Evolutionary conservation across 2,113 vertebrate genomes (phyloP), one percentile per base, ranked within the genome.

Genomic region (Tupaia chinensis): DNA sequence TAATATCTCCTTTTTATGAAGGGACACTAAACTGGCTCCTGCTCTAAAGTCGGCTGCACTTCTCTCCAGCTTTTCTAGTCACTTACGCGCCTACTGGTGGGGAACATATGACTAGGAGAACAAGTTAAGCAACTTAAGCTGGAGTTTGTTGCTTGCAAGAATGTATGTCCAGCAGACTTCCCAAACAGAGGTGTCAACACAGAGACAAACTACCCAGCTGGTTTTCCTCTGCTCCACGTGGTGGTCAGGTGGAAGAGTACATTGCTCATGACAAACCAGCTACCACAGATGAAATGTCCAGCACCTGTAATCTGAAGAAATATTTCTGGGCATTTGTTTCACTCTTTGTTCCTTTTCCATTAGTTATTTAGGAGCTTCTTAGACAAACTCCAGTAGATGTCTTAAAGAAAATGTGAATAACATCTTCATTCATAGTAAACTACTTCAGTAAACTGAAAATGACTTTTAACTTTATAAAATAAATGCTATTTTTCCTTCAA

Each of bases 391-490:
- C 73, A 78, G 66, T 11, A 58, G 8, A 86, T 60, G 29, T 56
- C 65, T 94, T 87, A 88, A 88, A 90, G 16, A 90, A 97, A 94
- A 53, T 68, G 17, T 70, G 77, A 87, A 78, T 80, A 94, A 69
- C 77, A 89, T 72, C 22, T 96, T 89, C 15, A 91, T n/a, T 25
- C 34, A 66, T 17, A 20, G 20, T 66, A 84, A 89, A 15, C 58
- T 87, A 44, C 44, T 44, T 44, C 44, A 20, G 20, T 66, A 84
- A 89, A 15, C 58, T 87, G 58, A 81, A 92, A 78, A 44, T 84
- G 60, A 90, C 13, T 69, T 63, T 56, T 81, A 87, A 69, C n/a
- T 89, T 23, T 95, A 63, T 66, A n/a, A 91, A 94, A 80, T 89
- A 2, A 69, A 65, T 34, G 14, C 58, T 29, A 29, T 76, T 87